Evolutionary conservation across 1,140 invertebrate species (phyloP), one percentile per base, ranked within the genome.

Genomic region (Neodiprion virginianus): DNA sequence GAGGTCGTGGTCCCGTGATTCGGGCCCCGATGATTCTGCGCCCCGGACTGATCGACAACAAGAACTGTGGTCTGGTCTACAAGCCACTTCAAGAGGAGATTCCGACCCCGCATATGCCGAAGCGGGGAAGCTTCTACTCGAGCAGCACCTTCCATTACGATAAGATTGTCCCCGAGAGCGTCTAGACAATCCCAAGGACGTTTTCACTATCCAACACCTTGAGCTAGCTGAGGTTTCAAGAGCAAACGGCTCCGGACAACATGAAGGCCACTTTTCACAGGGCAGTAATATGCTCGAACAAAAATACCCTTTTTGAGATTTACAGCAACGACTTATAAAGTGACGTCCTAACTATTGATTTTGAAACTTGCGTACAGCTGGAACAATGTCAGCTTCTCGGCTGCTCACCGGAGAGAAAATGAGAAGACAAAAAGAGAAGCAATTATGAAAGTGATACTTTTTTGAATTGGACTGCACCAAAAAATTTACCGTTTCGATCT

Each of bases 71-170:
- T 10, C 80, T 81, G 47, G 89, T 90, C 0, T 91, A 91, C 73
- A 90, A 91, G 80, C 78, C 90, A 69, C 84, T 90, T 80, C 83
- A 89, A 40, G 87, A 88, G 72, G 88, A 89, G 78, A 86, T 89
- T 66, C 79, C 85, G 0, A 89, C 86, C 0, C 86, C 87, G 1
- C 85, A 87, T 14, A 84, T 85, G 80, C 89, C 90, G 10, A 90
- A 91, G 72, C 88, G 90, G 14, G 89, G 90, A 48, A 89, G 90
- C 74, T 91, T 90, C 66, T 92, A 92, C 75, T 90, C 91, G 50
- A 91, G 90, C 81, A 92, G 91, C 83, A 90, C 91, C 28, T 92
- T 92, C 86, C 91, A 92, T 77, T 91, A 92, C 82, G 90, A 88
- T 79, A 91, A 92, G 81, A 91, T 92, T 74, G 91, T 92, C 73